These are phyloP conservation scores for Catharus fuscescens DNA, from an alignment of 2,113 vertebrate species.

Conservation along the genomic window DNA sequence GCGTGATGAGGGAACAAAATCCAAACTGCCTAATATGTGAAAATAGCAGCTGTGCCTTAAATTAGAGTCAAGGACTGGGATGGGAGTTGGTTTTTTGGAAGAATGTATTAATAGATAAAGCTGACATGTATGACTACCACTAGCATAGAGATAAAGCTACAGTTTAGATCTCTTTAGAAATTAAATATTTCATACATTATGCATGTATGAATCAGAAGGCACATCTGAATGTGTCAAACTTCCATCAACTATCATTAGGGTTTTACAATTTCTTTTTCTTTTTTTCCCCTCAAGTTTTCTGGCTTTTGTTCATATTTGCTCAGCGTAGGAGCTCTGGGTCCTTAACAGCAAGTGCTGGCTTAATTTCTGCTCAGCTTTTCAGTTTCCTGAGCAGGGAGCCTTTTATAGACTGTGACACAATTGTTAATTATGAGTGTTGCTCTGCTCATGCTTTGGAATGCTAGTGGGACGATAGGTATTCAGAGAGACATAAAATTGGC, in stretches of 20 bases:
- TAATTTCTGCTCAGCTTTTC: neutral
- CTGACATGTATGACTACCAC: neutral
- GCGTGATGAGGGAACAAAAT: neutral
- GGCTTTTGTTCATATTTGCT: slow-evolving; percentile 6
- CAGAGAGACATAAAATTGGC: neutral
- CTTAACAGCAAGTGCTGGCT: neutral
- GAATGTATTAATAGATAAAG: neutral
- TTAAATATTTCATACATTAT: neutral
- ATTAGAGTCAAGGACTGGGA: neutral
- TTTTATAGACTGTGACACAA: neutral
- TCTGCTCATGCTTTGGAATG: neutral
- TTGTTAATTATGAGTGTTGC: neutral
- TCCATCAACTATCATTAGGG: neutral
- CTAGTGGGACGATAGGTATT: neutral
- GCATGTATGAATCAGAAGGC: neutral
- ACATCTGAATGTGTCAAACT: neutral
- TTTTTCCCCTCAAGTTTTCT: neutral
- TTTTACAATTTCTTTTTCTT: neutral
- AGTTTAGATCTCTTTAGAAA: neutral
- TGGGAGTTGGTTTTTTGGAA: neutral
- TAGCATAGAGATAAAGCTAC: neutral
- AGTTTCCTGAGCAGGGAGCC: neutral
- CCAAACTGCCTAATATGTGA: neutral
- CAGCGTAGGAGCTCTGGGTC: neutral
- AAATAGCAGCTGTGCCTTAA: slow-evolving; percentile 28